These are phyloP conservation scores for Sebastes kiyomatsui DNA, from an alignment of 2,797 vertebrate species.

Conservation along the genomic window DNA sequence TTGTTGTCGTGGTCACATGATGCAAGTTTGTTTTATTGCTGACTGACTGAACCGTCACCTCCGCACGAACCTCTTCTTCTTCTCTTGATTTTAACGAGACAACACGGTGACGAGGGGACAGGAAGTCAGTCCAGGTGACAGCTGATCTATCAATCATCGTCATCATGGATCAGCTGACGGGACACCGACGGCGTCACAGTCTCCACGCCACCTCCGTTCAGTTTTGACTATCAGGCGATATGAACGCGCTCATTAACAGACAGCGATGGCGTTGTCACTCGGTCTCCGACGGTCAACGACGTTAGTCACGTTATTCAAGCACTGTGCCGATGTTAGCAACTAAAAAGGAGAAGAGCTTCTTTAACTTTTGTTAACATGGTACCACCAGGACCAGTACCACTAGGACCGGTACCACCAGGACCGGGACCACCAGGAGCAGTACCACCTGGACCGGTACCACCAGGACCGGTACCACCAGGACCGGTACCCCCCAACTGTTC, in stretches of 20 bases:
- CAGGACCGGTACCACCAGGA: background rate
- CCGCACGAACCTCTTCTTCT: slow-evolving; percentile 25
- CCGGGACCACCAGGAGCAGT: background rate
- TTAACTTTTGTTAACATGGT: too few species aligned
- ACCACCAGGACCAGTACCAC: too few species aligned
- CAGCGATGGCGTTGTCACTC: too few species aligned
- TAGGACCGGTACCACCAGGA: background rate
- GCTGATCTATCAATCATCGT: background rate
- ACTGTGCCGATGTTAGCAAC: too few species aligned
- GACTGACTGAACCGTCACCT: slow-evolving; percentile 34
- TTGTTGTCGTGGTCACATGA: slow-evolving; percentile 54
- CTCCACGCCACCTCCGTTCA: too few species aligned
- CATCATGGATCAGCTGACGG: background rate
- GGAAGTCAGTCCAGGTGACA: slow-evolving; percentile 15
- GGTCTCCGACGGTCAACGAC: too few species aligned
- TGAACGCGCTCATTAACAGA: too few species aligned
- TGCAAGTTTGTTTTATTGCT: slow-evolving; percentile 68
- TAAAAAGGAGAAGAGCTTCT: too few species aligned
- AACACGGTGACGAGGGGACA: background rate
- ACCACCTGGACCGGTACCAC: background rate
- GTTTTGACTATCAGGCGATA: too few species aligned
- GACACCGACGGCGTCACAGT: background rate
- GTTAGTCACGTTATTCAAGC: too few species aligned
- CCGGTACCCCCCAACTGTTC: too few species aligned
- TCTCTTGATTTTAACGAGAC: background rate